Base-by-base conservation (phyloP, 2,888 invertebrate genomes). In the Rhagonycha fulva region DNA sequence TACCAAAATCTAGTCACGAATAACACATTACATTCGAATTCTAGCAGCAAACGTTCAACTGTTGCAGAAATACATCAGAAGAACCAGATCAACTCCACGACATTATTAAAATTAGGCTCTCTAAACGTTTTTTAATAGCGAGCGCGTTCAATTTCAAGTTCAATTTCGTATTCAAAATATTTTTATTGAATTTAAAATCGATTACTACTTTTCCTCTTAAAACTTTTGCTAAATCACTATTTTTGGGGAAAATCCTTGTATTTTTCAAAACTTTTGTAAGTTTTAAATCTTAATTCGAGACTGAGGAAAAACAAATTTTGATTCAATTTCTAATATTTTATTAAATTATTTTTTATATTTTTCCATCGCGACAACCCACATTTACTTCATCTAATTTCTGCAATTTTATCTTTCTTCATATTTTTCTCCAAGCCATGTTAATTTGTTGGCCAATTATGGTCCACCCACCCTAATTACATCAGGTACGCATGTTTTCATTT, bases 31-130 rank as follows among this genome's bases (percentile, higher is more conserved):
- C 85, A 86, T 86, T 85, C 82, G 84, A 82, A 85, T 86, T 85
- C 85, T 74, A 80, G 74, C 71, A 78, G 77, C 83, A 84, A 80
- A 83, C 82, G 77, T 83, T 84, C 84, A 85, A 85, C 85, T 85
- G 85, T 86, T 85, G 85, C 85, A 83, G 84, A 84, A 84, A 85
- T 84, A 85, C 83, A 85, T 82, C 82, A 82, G 80, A 78, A 82
- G 82, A 83, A 84, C 83, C 82, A 81, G 83, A 85, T 84, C 83
- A 84, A 83, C 81, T 78, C 47, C 77, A 78, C 80, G 82, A 81
- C 82, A 82, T 84, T 83, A 84, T 84, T 84, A 84, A 85, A 84
- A 84, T 84, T 81, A 83, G 80, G 80, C 76, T 81, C 75, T 67
- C 77, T 78, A 78, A 78, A 74, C 74, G 78, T 71, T 77, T 77